Base-by-base conservation (phyloP, 2,113 vertebrate species). In the Nothobranchius furzeri region DNA sequence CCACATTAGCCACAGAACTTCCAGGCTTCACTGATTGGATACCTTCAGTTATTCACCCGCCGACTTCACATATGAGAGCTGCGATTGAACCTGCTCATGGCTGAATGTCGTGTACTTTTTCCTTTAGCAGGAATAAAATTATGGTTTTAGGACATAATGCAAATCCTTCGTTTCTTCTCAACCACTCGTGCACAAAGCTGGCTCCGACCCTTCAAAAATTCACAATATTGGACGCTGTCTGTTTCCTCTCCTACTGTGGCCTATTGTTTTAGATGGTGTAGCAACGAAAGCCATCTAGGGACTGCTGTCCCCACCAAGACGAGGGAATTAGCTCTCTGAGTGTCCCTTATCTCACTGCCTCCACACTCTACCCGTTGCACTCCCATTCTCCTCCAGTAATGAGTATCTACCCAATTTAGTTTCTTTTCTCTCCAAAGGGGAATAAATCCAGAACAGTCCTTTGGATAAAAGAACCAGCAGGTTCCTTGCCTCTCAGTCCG, bases 381-480 rank as follows among this genome's bases (percentile, higher is more conserved):
- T 89, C 83, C 84, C 82, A 89, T 91, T 93, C 90, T 92, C 82
- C 79, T 89, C 77, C 64, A 65, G 88, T 93, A 94, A 93, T 92
- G 91, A 93, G 79, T 90, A 89, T 88, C 90, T 89, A 87, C 86
- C 88, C 91, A 92, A 92, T 93, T 92, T 91, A 90, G 80, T 85
- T 86, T 69, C 55, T 82, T 81, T 85, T 84, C 84, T 87, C 86
- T 90, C 87, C 64, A 59, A 70, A 75, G 83, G 88, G 83, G 78
- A 87, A 91, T 90, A 88, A 89, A 92, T 92, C 86, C 85, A 72
- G 82, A 81, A 49, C 68, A 79, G 81, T 77, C 82, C 72, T 70
- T 85, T 73, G 65, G 82, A 89, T 92, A 68, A 87, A 89, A 83
- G 79, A 81, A 81, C 63, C 78, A 45, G 62, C 78, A 67, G 82